These are phyloP conservation scores for Discoglossus pictus DNA, from an alignment of 2,797 vertebrate genomes.

Conservation along the genomic window DNA sequence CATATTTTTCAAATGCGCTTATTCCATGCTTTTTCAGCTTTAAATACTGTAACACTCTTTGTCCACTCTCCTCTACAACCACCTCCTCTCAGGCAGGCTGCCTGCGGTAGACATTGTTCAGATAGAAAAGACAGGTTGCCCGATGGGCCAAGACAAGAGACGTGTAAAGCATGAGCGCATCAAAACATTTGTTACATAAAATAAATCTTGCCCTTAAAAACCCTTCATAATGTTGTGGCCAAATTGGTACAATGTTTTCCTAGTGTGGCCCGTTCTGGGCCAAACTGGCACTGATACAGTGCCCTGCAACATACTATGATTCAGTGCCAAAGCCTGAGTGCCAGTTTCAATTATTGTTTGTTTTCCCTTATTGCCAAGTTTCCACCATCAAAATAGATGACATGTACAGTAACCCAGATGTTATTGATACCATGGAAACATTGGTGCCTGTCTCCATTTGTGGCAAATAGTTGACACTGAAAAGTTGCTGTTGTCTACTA, in stretches of 20 bases:
- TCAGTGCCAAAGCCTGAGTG: constrained; percentile 25
- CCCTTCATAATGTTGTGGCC: not conserved
- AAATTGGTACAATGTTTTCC: not conserved
- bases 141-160: too few species aligned
- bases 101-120: too few species aligned
- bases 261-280: constrained; percentile 10
- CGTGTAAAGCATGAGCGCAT: not conserved
- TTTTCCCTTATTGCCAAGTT: constrained; percentile 22
- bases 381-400: constrained; percentile 21
- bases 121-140: too few species aligned
- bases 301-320: constrained; percentile 5
- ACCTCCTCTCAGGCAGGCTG: too few species aligned
- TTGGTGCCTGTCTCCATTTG: constrained; percentile 23
- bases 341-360: constrained; percentile 38
- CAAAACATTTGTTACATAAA: constrained; percentile 12
- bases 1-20: too few species aligned
- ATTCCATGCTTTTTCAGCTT: too few species aligned
- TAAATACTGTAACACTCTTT: too few species aligned
- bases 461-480: constrained; percentile 13
- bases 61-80: too few species aligned
- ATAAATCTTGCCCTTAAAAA: constrained; percentile 1
- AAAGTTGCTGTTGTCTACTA: constrained; percentile 12
- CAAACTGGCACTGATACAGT: constrained; percentile 11
- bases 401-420: constrained; percentile 43
- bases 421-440: constrained; percentile 39